Evolutionary conservation across 1,140 invertebrate species (phyloP), one percentile per base, ranked within the genome.

Genomic region (Calliopsis andreniformis): DNA sequence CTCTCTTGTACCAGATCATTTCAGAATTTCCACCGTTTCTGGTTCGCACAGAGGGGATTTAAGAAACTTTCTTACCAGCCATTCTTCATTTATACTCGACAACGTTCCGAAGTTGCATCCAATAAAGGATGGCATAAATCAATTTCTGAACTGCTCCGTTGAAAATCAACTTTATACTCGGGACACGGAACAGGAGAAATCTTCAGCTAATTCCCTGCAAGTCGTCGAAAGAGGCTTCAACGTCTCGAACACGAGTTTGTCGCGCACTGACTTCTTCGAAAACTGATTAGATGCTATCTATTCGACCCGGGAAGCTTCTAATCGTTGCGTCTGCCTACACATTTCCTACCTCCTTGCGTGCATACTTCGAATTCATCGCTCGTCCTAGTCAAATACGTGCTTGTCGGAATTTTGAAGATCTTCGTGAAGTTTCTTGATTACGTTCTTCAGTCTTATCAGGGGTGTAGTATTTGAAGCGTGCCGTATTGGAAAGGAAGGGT

Each of bases 171-270:
- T 51, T 42, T 62, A 14, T 45, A 32, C 39, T 23, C 8, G 20
- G 35, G 10, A 1, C 20, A 1, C 0, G n/a, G 2, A 49, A 0
- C 8, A n/a, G 4, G 30, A 28, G 42, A 58, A 16, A 20, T 43
- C 35, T 55, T 32, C 14, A 4, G 14, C 14, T 64, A 80, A 79
- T 82, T 76, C 51, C 32, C 6, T 30, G 43, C 64, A 68, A 75
- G 63, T 68, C 70, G 58, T n/a, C 55, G 18, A 7, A 70, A 25
- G 69, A 72, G 45, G 62, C 67, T 68, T 32, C 63, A 43, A 51
- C 43, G 47, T 47, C n/a, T 6, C n/a, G n/a, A 32, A 14, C 8
- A 23, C 18, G 25, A n/a, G 30, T 18, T 18, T 2, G 1, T 2
- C 42, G 30, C 35, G 16, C 14, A 14, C 10, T 4, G 14, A 30